A percentile compares a stretch with the other conserved stretches of the same genome.
Evolutionary conservation across 2,888 invertebrate species (phyloP).

Genomic region (Eucera pruinosa): DNA sequence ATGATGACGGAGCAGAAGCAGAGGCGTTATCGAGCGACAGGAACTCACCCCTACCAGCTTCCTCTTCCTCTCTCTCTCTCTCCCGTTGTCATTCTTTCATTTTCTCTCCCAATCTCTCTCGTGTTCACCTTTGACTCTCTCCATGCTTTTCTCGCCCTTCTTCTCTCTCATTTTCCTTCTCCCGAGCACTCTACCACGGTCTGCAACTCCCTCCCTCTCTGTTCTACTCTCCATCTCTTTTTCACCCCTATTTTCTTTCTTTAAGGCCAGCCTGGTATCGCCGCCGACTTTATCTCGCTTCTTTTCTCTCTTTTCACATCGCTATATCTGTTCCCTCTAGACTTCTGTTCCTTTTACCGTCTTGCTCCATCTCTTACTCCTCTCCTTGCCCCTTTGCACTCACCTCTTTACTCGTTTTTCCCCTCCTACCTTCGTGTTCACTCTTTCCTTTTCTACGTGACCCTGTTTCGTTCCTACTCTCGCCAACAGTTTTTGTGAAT

Average conservation of each 20-base stretch:
- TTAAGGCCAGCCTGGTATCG: neutral
- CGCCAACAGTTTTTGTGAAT: neutral
- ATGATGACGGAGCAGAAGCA: slow-evolving; percentile 68
- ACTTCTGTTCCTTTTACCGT: neutral
- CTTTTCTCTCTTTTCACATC: neutral
- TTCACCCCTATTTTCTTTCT: neutral
- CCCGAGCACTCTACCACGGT: neutral
- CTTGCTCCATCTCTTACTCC: neutral
- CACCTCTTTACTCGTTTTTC: neutral
- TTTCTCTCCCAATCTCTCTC: slow-evolving; percentile 19
- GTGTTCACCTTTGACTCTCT: slow-evolving; percentile 15
- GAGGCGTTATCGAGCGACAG: slow-evolving; percentile 78
- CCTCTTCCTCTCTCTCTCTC: slow-evolving; percentile 11
- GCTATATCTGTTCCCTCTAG: neutral
- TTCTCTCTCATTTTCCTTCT: slow-evolving; percentile 15
- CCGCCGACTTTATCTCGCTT: neutral
- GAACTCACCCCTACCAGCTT: slow-evolving; percentile 57
- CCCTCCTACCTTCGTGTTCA: neutral
- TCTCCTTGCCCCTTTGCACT: neutral
- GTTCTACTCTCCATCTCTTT: neutral
- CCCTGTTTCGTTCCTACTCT: slow-evolving; percentile 22
- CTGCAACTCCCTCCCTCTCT: neutral
- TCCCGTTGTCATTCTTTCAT: slow-evolving; percentile 19
- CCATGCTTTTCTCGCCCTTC: neutral
- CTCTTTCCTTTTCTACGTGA: slow-evolving; percentile 30